phyloP scores from a whole-genome alignment of 64 coral and sea anemone species.

The Pachyseris speciosa region DNA sequence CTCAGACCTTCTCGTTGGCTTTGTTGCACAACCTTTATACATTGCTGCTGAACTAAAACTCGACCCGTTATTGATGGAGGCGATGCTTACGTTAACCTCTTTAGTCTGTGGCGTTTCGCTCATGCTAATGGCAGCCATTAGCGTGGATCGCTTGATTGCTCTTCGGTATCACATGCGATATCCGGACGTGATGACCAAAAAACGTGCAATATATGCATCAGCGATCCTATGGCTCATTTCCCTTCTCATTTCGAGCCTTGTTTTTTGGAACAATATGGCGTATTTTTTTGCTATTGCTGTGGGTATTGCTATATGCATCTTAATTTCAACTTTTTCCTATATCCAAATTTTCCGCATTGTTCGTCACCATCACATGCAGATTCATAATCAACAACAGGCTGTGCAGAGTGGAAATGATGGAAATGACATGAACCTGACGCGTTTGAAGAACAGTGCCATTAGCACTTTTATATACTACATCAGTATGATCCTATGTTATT shows the following conservation, averaged over 20 bases:
- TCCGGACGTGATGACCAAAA: not conserved
- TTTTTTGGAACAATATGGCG: not conserved
- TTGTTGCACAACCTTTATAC: constrained; percentile 27
- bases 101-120: constrained; percentile 13
- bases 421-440: not conserved
- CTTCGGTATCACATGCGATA: constrained; percentile 7
- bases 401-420: not conserved
- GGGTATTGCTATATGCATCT: not conserved
- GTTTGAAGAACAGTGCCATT: not conserved
- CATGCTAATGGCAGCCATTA: not conserved
- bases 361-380: not conserved
- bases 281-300: not conserved
- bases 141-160: constrained; percentile 25
- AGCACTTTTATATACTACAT: constrained; percentile 28
- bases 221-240: not conserved
- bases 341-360: constrained; percentile 2
- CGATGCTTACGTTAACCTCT: not conserved
- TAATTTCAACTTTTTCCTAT: not conserved
- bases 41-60: not conserved
- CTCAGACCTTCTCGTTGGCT: constrained; percentile 31
- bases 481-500: constrained; percentile 22
- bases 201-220: not conserved
- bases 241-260: not conserved
- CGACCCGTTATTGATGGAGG: not conserved
- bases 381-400: not conserved